These are phyloP conservation scores for Sycobia sp. DNA, from an alignment of 1,140 invertebrate species.

Conservation along the genomic window DNA sequence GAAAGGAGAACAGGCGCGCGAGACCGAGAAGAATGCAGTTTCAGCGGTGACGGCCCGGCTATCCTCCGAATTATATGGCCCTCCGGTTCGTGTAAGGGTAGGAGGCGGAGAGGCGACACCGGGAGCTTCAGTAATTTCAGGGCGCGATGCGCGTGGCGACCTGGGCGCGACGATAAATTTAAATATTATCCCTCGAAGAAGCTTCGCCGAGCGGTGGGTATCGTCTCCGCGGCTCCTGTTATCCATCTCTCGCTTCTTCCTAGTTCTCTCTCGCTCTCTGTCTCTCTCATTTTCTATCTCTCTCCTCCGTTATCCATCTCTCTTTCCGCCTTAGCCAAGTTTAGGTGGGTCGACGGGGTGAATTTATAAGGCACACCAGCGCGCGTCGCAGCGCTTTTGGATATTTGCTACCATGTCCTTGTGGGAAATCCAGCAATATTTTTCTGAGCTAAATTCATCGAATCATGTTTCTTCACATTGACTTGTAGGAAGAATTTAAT, in stretches of 20 bases:
- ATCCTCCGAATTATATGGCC: slow-evolving; percentile 13
- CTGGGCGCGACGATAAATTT: slow-evolving; percentile 19
- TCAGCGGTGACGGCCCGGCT: neutral
- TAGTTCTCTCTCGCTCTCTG: neutral
- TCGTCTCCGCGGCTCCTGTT: neutral
- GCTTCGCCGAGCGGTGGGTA: neutral
- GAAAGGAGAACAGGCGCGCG: no score
- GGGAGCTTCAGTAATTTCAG: slow-evolving; percentile 19
- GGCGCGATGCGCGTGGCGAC: no score
- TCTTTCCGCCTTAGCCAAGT: neutral
- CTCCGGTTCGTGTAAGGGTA: no score
- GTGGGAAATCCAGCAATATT: no score
- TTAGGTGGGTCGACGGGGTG: no score
- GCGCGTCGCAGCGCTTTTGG: no score
- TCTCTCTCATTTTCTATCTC: neutral
- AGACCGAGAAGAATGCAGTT: neutral
- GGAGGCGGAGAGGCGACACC: neutral
- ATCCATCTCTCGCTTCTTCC: neutral
- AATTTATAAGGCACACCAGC: no score
- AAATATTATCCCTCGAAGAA: slow-evolving; percentile 17
- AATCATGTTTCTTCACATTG: no score
- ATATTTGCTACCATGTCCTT: no score
- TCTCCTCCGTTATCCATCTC: neutral
- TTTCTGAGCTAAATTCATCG: no score
- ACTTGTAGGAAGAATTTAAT: no score